Base-by-base conservation (phyloP, 1,140 invertebrate genomes). In the Carcinoscorpius rotundicauda region DNA sequence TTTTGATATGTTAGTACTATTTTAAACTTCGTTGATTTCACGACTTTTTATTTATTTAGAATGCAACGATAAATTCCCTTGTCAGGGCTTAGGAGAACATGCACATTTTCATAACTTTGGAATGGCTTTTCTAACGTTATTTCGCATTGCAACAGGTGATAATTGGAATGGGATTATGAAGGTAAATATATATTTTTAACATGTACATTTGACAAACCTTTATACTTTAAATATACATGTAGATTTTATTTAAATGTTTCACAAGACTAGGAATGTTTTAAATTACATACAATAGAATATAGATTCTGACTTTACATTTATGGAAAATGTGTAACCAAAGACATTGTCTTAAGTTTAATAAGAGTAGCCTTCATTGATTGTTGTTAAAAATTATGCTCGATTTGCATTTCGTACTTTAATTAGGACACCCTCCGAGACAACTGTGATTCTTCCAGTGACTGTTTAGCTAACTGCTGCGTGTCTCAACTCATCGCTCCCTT, bases 91-190 rank as follows among this genome's bases (percentile, higher is more conserved):
- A 10, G 94, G 96, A 9, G 94, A 98, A 79, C 97, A 99, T 77
- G 97, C 97, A 5, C 95, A 99, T 78, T 99, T 99, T 79, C 87
- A 88, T 70, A 97, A 99, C 78, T 99, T 99, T 82, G 97, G 97
- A 57, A 99, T 99, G 93, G 97, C 97, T 57, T 99, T 99, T 78
- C 81, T 99, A 51, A 99, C 97, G 49, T 81, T 99, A 66, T 99
- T 99, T 79, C 84, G 97, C 64, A 95, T 99, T 10, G 97, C 97
- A 11, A 99, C 95, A 55, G 97, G 97, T 56, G 97, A 99, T 77
- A 99, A 99, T 79, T 99, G 97, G 97, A 99, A 99, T 78, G 97
- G 97, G 49, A 99, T 99, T 73, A 99, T 99, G 97, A 99, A 99
- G 77, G 85, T 84, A 72, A 71, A 60, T 61, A 29, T 29, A 29